phyloP scores from a whole-genome alignment of 1,140 invertebrate genomes.

The Pararge aegeria region DNA sequence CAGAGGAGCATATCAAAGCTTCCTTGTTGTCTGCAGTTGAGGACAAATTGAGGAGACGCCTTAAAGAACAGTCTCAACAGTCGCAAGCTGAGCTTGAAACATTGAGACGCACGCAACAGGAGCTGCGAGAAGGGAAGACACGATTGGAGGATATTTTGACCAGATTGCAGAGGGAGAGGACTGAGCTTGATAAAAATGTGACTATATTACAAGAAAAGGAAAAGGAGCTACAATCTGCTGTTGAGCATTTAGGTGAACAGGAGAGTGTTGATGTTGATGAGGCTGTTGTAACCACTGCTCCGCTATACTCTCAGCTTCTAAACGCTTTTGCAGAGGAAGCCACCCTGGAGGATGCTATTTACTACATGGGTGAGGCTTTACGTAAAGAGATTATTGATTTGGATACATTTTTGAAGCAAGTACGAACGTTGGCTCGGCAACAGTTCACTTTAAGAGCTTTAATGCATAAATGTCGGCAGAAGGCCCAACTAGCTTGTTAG shows the following conservation, averaged over 20 bases:
- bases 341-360: constrained; percentile 98
- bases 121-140: constrained; percentile 91
- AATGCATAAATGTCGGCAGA: constrained; percentile 98
- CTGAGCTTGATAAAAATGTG: constrained; percentile 92
- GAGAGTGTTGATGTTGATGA: constrained; percentile 96
- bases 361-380: constrained; percentile 98
- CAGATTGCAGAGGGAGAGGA: constrained; percentile 91
- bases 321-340: constrained; percentile 98
- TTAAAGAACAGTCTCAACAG: constrained; percentile 94
- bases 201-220: constrained; percentile 91
- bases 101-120: constrained; percentile 91
- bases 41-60: constrained; percentile 92
- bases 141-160: constrained; percentile 91
- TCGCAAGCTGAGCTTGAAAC: constrained; percentile 95
- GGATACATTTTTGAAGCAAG: constrained; percentile 98
- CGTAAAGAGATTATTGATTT: constrained; percentile 95
- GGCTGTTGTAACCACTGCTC: constrained; percentile 97
- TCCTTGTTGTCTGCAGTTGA: constrained; percentile 96
- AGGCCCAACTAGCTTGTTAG: constrained; percentile 91
- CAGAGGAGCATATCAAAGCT: constrained; percentile 96
- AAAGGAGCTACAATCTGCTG: constrained; percentile 90
- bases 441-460: constrained; percentile 97
- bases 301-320: constrained; percentile 97
- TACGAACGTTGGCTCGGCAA: constrained; percentile 94
- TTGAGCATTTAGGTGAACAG: constrained; percentile 88